These are phyloP conservation scores for Amazona vittata DNA, from an alignment of 2,113 vertebrate species.

Conservation along the genomic window DNA sequence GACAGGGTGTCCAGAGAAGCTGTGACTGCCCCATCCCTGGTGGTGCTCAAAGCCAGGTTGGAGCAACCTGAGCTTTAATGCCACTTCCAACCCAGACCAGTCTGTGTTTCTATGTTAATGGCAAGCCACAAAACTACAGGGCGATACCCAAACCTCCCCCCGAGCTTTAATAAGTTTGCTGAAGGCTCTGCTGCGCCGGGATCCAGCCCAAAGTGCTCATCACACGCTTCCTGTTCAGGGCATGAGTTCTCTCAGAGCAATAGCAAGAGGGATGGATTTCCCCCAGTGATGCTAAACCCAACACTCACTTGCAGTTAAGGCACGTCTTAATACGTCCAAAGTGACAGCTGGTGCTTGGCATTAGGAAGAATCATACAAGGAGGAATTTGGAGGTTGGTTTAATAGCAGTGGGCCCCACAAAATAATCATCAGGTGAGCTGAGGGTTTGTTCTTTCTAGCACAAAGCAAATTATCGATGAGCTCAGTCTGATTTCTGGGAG, in stretches of 20 bases:
- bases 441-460: neutral
- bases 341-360: neutral
- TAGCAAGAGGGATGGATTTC: neutral
- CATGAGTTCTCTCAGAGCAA: neutral
- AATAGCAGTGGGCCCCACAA: neutral
- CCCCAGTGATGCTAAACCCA: neutral
- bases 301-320: accelerated
- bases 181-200: accelerated
- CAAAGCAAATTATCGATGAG: neutral
- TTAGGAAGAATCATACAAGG: accelerated
- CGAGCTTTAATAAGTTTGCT: neutral
- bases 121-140: neutral
- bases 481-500: neutral
- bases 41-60: neutral
- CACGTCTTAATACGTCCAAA: accelerated
- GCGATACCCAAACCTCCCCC: neutral
- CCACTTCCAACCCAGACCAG: neutral
- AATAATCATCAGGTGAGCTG: neutral
- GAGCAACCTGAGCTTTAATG: neutral
- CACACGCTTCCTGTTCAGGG: neutral
- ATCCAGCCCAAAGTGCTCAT: neutral
- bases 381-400: neutral
- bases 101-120: neutral
- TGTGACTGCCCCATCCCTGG: neutral
- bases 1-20: neutral